Percentiles rank a stretch among this genome's conserved stretches.
Evolutionary conservation across 2,797 vertebrate genomes (phyloP).

Genomic region (Aratinga solstitialis): DNA sequence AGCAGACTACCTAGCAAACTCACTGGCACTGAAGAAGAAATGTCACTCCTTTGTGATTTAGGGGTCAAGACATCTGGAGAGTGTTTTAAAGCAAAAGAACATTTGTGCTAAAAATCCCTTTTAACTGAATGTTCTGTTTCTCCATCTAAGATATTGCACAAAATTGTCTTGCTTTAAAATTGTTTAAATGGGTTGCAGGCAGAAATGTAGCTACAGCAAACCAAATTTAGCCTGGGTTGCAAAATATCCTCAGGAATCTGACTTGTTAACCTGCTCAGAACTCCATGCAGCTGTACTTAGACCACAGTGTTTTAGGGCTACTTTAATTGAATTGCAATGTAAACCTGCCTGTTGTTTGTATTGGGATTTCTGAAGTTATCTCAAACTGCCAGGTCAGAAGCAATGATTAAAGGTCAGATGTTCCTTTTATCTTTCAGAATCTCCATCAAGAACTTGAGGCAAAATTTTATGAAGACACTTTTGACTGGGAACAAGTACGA

Average conservation of each 20-base stretch:
- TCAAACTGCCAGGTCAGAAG: not conserved
- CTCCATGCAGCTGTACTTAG: accelerated
- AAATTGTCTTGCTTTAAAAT: not conserved
- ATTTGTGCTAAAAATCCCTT: not conserved
- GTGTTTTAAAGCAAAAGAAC: not conserved
- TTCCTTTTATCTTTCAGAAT: slow-evolving; percentile 76
- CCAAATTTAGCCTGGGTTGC: not conserved
- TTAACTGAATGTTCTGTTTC: not conserved
- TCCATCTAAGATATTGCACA: not conserved
- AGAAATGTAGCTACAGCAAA: not conserved
- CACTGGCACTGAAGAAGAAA: not conserved
- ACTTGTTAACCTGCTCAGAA: not conserved
- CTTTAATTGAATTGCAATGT: not conserved
- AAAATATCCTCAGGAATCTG: not conserved
- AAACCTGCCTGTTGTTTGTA: not conserved
- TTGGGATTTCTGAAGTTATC: not conserved
- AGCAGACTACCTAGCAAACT: not conserved
- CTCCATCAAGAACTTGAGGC: slow-evolving; percentile 89
- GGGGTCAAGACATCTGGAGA: not conserved
- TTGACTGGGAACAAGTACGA: slow-evolving; percentile 92
- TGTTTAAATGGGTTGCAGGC: not conserved
- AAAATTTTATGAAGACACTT: slow-evolving; percentile 83
- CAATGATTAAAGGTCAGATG: not conserved
- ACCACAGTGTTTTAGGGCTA: not conserved
- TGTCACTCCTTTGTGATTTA: not conserved